A percentile compares a stretch with the other conserved stretches of the same genome.
Evolutionary conservation across 2,888 invertebrate species (phyloP).

Genomic region (Netelia inedita): DNA sequence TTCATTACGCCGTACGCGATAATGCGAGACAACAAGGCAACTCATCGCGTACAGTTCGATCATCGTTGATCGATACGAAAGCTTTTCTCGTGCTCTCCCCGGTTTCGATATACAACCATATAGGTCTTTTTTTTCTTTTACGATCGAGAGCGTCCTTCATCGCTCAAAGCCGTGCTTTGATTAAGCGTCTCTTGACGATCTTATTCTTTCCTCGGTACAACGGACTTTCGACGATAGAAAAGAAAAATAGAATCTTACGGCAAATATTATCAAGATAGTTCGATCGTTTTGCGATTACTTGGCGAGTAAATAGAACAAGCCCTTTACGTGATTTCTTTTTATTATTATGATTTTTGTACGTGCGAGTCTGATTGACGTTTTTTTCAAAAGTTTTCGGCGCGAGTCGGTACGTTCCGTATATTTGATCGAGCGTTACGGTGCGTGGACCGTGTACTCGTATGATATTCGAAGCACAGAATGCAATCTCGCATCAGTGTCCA

Average conservation of each 20-base stretch:
- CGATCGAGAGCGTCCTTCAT: conserved; percentile 45
- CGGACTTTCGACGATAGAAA: background rate
- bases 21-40: conserved; percentile 30
- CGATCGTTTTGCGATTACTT: background rate
- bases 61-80: conserved; percentile 34
- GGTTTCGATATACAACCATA: conserved; percentile 13
- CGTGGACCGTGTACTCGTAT: background rate
- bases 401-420: no score
- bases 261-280: background rate
- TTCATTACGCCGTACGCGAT: background rate
- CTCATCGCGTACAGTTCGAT: conserved; percentile 37
- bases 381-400: no score
- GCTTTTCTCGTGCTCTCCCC: conserved; percentile 2
- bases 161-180: conserved; percentile 17
- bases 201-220: conserved; percentile 8
- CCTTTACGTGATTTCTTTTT: no score
- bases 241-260: conserved; percentile 4
- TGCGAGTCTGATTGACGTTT: no score
- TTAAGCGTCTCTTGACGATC: conserved; percentile 14
- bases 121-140: conserved; percentile 9
- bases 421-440: background rate
- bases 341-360: no score
- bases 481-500: conserved; percentile 38
- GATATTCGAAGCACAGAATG: conserved; percentile 20
- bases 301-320: no score